Evolutionary conservation across 2,113 vertebrate species (phyloP).

Genomic region (Tragelaphus scriptus): DNA sequence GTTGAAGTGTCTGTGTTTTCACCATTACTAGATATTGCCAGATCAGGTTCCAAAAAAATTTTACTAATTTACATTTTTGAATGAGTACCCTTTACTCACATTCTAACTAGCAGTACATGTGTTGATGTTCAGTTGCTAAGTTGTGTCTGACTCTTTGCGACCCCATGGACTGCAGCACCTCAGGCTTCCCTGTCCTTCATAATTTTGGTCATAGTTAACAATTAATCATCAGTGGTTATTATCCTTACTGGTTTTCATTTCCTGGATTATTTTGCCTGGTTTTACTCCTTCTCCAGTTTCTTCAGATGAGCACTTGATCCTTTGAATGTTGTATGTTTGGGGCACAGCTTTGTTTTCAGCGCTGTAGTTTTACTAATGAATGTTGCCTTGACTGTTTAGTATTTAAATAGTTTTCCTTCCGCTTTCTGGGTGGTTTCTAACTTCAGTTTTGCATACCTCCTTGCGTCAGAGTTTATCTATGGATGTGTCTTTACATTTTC

Average conservation of each 20-base stretch:
- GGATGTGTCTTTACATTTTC: not conserved
- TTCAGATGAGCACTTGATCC: not conserved
- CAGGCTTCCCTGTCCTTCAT: not conserved
- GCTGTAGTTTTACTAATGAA: not conserved
- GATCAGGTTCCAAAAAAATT: not conserved
- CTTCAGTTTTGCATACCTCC: not conserved
- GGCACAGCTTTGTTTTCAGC: not conserved
- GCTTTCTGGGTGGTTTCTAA: not conserved
- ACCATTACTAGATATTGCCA: not conserved
- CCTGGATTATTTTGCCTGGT: not conserved
- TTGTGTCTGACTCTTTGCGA: not conserved
- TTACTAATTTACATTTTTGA: not conserved
- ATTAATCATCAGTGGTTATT: not conserved
- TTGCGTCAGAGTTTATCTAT: not conserved
- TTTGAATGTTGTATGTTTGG: not conserved
- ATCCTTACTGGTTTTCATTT: not conserved
- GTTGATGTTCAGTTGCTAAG: not conserved
- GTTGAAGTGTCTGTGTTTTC: not conserved
- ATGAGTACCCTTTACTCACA: not conserved
- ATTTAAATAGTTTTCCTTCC: not conserved
- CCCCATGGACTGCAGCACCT: not conserved
- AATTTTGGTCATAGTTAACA: not conserved
- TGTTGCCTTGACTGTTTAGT: not conserved
- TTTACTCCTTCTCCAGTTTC: not conserved
- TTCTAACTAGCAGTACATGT: not conserved